These are phyloP conservation scores for Arge pagana DNA, from an alignment of 2,888 invertebrate species.

Conservation along the genomic window DNA sequence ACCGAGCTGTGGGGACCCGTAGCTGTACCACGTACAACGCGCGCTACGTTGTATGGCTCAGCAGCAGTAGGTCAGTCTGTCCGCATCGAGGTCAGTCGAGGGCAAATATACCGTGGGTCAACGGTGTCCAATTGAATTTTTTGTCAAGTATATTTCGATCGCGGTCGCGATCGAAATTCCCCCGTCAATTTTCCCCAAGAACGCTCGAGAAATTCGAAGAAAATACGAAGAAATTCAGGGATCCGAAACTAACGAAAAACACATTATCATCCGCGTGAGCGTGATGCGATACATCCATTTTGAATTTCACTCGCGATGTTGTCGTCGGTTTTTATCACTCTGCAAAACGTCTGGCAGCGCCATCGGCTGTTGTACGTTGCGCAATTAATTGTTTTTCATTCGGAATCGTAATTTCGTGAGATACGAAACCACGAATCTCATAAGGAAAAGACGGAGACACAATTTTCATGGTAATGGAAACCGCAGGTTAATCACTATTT, in stretches of 20 bases:
- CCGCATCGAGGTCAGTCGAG: constrained; percentile 42
- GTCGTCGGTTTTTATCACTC: no score
- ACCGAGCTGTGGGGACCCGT: background rate
- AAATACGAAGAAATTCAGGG: no score
- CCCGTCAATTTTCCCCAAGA: no score
- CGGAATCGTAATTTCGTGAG: background rate
- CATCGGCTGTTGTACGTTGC: no score
- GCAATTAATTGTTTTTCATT: no score
- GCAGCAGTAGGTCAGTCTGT: constrained; percentile 41
- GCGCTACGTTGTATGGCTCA: constrained; percentile 5
- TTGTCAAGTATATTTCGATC: no score
- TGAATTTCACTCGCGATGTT: no score
- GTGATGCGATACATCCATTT: no score
- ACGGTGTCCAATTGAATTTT: constrained; percentile 20
- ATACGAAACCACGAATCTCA: background rate
- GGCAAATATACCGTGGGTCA: constrained; percentile 43
- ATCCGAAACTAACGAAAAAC: no score
- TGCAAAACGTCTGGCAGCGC: no score
- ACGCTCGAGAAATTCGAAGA: no score
- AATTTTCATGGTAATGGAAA: constrained; percentile 1
- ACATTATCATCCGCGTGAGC: no score
- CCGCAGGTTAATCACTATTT: background rate
- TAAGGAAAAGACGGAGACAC: background rate
- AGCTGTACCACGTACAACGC: background rate
- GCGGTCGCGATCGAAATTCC: constrained; percentile 14